phyloP scores from a whole-genome alignment of 2,113 vertebrate species.

The Maccullochella peelii region DNA sequence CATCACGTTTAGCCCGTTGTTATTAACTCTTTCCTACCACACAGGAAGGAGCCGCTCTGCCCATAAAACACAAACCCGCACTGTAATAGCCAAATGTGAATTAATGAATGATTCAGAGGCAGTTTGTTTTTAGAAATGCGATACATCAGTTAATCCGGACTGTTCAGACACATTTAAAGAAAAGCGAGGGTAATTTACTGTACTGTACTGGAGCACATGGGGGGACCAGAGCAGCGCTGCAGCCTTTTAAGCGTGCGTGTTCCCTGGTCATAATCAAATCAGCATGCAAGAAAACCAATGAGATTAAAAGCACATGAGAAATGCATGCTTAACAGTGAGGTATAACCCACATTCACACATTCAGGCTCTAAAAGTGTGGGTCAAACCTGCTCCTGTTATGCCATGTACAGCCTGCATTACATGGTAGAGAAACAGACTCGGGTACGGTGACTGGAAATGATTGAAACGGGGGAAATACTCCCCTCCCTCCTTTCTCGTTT shows the following conservation, averaged over 20 bases:
- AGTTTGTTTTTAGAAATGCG: conserved; percentile 78
- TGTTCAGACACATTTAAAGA: conserved; percentile 68
- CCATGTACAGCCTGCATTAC: conserved; percentile 14
- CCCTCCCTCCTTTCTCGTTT: conserved; percentile 32
- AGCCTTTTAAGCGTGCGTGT: conserved; percentile 47
- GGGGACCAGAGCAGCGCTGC: conserved; percentile 58
- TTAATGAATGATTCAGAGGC: conserved; percentile 81
- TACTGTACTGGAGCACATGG: conserved; percentile 55
- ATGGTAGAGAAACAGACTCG: conserved; percentile 10
- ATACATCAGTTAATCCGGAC: conserved; percentile 75
- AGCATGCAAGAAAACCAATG: conserved; percentile 74
- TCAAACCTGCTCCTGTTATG: conserved; percentile 47
- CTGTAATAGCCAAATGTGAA: conserved; percentile 79
- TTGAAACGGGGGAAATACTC: conserved; percentile 20
- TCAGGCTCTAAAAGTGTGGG: conserved; percentile 48
- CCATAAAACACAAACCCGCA: conserved; percentile 72
- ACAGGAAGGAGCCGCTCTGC: conserved; percentile 56
- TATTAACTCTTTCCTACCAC: conserved; percentile 84
- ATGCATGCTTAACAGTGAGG: conserved; percentile 66
- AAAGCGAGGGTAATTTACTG: conserved; percentile 54
- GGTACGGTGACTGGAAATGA: conserved; percentile 24
- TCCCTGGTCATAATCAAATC: conserved; percentile 78
- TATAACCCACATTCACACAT: conserved; percentile 77
- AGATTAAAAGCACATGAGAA: conserved; percentile 79
- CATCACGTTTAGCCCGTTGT: conserved; percentile 76